Conservation (phyloP, 2,888 invertebrate species). For the Eupithecia subumbrata region DNA sequence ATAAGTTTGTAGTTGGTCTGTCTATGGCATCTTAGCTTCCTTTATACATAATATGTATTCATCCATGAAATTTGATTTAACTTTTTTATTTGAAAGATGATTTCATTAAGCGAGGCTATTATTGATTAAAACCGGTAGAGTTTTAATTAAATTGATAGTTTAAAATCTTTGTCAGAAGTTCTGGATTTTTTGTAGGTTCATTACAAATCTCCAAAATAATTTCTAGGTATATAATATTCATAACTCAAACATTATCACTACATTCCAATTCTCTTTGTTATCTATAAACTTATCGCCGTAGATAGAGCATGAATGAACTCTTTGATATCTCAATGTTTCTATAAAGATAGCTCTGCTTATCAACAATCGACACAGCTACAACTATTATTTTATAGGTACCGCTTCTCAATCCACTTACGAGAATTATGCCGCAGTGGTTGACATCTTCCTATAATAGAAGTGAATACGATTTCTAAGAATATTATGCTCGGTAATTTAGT, state of each 20-base stretch:
- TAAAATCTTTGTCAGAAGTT: no score
- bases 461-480: slow-evolving; percentile 11
- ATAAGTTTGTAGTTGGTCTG: no score
- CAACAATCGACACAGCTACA: neutral
- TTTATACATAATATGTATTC: no score
- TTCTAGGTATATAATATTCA: neutral
- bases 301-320: slow-evolving; percentile 8
- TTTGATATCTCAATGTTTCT: neutral
- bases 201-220: no score
- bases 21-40: no score
- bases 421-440: neutral
- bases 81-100: no score
- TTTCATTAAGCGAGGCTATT: no score
- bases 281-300: neutral
- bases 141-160: no score
- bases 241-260: neutral
- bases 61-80: no score
- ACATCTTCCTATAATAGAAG: neutral
- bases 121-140: no score
- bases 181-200: no score
- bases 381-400: neutral
- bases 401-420: neutral
- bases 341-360: neutral
- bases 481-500: neutral
- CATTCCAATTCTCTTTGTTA: neutral